A percentile compares a stretch with the other conserved stretches of the same genome.
These are phyloP conservation scores for Orchesella cincta DNA, from an alignment of 1,140 invertebrate species.

Conservation along the genomic window DNA sequence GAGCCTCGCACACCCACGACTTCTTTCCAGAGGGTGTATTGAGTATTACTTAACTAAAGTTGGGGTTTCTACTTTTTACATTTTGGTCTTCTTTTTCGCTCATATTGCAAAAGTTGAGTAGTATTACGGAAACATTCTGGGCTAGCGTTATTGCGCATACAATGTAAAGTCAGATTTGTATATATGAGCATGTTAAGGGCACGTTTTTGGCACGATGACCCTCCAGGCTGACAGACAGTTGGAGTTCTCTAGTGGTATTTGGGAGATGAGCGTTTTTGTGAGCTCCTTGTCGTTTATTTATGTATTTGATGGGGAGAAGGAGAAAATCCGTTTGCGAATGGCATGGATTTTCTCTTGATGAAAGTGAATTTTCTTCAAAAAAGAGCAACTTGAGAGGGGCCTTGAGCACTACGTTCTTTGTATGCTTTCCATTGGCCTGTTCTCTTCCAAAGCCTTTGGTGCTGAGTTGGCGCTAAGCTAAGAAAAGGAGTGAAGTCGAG, in stretches of 20 bases:
- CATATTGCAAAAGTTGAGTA: neutral
- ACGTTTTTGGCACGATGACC: neutral
- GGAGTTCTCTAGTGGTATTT: too few species aligned
- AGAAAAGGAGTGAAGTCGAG: neutral
- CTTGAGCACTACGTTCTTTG: neutral
- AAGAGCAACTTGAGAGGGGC: slow-evolving; percentile 23
- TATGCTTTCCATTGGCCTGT: neutral
- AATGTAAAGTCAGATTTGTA: too few species aligned
- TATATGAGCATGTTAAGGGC: too few species aligned
- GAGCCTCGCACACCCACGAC: too few species aligned
- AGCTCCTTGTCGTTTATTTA: neutral
- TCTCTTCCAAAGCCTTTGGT: neutral
- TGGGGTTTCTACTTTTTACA: neutral
- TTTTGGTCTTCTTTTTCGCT: neutral
- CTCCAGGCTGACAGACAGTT: slow-evolving; percentile 2
- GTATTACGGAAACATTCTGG: too few species aligned
- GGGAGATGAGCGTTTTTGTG: neutral
- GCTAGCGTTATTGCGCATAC: too few species aligned
- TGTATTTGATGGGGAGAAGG: neutral
- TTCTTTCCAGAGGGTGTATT: too few species aligned
- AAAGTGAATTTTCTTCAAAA: slow-evolving; percentile 1
- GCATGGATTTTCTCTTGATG: slow-evolving; percentile 18
- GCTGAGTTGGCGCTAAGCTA: slow-evolving; percentile 13
- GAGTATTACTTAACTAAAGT: neutral
- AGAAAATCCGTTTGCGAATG: slow-evolving; percentile 16